Base-by-base conservation (phyloP, 2,113 vertebrate genomes). In the Carlito syrichta region DNA sequence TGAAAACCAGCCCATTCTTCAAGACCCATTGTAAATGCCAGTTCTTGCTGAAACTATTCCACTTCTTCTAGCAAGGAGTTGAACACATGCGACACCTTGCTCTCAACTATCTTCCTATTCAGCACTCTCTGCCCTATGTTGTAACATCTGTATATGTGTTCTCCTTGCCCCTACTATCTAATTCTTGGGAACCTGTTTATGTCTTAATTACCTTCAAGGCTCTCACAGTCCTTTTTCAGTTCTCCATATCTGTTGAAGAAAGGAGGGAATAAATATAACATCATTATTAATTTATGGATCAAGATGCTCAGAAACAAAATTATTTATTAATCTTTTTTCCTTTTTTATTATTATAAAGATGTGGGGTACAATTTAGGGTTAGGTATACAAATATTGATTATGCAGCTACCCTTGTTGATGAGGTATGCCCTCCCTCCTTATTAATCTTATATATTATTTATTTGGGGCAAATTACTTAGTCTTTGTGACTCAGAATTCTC, bases 291-390 rank as follows among this genome's bases (percentile, higher is more conserved):
- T 23, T 35, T 84, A 23, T 5, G n/a, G 73, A n/a, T 83, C 40
- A 85, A 96, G 54, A 71, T 56, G 63, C 25, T 88, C 62, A 96
- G 78, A 89, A 95, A 86, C 19, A 56, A 94, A 93, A 58, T n/a
- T 66, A 78, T 48, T 82, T 23, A n/a, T 85, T 69, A 74, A 50
- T 66, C n/a, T 74, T n/a, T n/a, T n/a, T n/a, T n/a, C n/a, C n/a
- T n/a, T n/a, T n/a, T n/a, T n/a, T n/a, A n/a, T n/a, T n/a, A n/a
- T n/a, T n/a, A n/a, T n/a, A n/a, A n/a, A n/a, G n/a, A n/a, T n/a
- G n/a, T n/a, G n/a, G n/a, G n/a, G n/a, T n/a, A n/a, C n/a, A n/a
- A n/a, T n/a, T n/a, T n/a, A n/a, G n/a, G n/a, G n/a, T n/a, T n/a
- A n/a, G n/a, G n/a, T n/a, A n/a, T n/a, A n/a, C n/a, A n/a, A n/a